Conservation (phyloP, 2,797 vertebrate genomes). For the Neosilurus mollespiculum region DNA sequence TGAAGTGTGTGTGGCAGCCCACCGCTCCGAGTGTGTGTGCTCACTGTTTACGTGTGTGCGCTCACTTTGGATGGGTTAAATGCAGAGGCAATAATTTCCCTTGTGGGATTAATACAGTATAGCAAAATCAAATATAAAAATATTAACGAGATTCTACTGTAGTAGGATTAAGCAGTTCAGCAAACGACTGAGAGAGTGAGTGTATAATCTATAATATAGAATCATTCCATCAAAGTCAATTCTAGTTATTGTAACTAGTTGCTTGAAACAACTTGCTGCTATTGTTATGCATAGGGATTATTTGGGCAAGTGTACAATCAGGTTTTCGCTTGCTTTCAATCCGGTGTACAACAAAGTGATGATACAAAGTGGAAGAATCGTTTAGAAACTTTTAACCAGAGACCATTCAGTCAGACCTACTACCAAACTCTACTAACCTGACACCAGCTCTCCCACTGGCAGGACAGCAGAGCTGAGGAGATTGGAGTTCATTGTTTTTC, state of each 20-base stretch:
- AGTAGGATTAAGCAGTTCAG: too few species aligned
- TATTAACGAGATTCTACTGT: too few species aligned
- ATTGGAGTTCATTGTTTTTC: conserved; percentile 36
- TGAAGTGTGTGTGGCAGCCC: too few species aligned
- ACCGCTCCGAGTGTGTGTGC: too few species aligned
- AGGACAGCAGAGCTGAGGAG: conserved; percentile 11
- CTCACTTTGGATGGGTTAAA: too few species aligned
- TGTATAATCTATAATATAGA: not conserved
- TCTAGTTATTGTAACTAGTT: not conserved
- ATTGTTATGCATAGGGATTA: not conserved
- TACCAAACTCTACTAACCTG: not conserved
- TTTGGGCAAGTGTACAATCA: not conserved
- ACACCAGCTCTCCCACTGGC: not conserved
- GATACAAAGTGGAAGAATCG: not conserved
- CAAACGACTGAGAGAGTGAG: too few species aligned
- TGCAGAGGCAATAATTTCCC: too few species aligned
- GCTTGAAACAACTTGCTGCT: not conserved
- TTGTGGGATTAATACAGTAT: too few species aligned
- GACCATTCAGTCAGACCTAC: not conserved
- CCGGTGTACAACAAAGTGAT: not conserved
- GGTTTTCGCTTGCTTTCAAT: not conserved
- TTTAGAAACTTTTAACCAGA: conserved; percentile 9
- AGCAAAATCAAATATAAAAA: too few species aligned
- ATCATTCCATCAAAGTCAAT: not conserved
- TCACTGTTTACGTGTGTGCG: too few species aligned